Base-by-base conservation (phyloP, 1,140 invertebrate genomes). In the Lepidurus apus region DNA sequence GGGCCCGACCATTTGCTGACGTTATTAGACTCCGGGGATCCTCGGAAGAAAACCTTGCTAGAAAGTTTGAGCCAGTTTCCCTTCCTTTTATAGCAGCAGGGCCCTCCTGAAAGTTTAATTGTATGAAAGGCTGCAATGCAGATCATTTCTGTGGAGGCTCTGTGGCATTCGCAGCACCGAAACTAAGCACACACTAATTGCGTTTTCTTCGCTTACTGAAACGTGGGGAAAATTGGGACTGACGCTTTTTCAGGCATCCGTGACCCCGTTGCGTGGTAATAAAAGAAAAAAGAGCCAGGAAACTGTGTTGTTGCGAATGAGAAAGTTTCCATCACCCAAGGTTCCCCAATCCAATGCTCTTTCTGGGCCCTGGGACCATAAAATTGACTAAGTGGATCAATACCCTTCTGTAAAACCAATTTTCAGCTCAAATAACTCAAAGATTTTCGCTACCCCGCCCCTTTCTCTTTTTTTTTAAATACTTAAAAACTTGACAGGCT, bases 41-140 rank as follows among this genome's bases (percentile, higher is more conserved):
- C 53, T 65, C 21, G 53, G 53, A 65, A 17, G 53, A 65, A 65
- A 65, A 65, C 9, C 53, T 7, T 11, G 53, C 34, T 34, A 34
- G 53, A 65, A 65, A 21, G 53, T 65, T 65, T 17, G 53, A 65
- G 53, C 53, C 53, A 65, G 53, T n/a, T 65, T 65, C 53, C 6
- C 5, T 21, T 65, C 53, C 7, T 65, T 65, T 65, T 65, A 65
- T 65, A 65, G 53, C 53, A 65, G 53, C 53, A 65, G 53, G 53
- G 53, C 53, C 34, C 53, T 65, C 53, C 17, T 21, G 53, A 21
- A 65, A 65, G 53, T 65, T 65, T 65, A 65, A 65, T 65, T 65
- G 53, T 65, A 65, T 21, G 53, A 65, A 65, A 65, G 53, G 53
- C 53, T 65, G 53, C 53, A 65, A 65, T 65, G 53, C 53, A 65